phyloP scores from a whole-genome alignment of 2,113 vertebrate species.

The Podocnemis expansa region DNA sequence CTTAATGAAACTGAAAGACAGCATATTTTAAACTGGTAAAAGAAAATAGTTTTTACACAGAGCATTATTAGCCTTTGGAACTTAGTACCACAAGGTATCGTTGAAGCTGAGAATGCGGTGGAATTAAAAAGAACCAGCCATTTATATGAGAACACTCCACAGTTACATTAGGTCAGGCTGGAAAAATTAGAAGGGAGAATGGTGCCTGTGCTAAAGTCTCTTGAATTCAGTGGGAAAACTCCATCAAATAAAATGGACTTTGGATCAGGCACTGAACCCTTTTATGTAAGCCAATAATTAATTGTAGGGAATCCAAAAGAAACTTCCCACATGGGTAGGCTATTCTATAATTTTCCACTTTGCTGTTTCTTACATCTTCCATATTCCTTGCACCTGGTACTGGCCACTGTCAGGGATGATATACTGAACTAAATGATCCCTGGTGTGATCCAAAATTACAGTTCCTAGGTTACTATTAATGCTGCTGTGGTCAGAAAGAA shows the following conservation, averaged over 20 bases:
- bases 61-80: neutral
- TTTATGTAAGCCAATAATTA: neutral
- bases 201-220: neutral
- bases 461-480: neutral
- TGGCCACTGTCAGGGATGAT: neutral
- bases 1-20: neutral
- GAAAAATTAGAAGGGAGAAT: neutral
- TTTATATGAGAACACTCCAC: neutral
- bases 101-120: neutral
- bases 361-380: neutral
- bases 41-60: neutral
- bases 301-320: neutral
- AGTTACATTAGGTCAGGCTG: neutral
- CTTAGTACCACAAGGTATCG: neutral
- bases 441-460: neutral
- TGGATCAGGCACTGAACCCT: neutral
- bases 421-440: neutral
- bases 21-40: neutral
- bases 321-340: neutral
- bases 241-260: neutral
- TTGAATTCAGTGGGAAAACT: neutral
- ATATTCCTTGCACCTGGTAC: neutral
- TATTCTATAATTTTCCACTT: neutral
- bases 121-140: neutral
- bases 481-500: neutral